Evolutionary conservation across 2,888 invertebrate species (phyloP).

Genomic region (Epinotia nisella): DNA sequence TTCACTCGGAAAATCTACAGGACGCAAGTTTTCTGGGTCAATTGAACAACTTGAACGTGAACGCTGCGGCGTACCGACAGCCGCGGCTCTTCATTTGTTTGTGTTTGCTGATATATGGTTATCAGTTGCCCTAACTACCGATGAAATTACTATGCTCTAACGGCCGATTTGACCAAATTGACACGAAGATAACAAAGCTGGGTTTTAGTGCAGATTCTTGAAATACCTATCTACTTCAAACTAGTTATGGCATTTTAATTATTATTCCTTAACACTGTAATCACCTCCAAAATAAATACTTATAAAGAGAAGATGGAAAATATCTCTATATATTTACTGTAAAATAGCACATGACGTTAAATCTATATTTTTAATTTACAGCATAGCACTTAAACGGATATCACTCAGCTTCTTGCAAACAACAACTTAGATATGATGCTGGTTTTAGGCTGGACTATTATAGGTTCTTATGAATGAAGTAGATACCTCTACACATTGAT

Average conservation of each 20-base stretch:
- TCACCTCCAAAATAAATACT: neutral
- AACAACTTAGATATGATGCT: neutral
- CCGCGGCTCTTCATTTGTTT: constrained; percentile 7
- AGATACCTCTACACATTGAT: neutral
- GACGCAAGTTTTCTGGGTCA: constrained; percentile 28
- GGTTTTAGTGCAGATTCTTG: neutral
- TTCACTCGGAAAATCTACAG: constrained; percentile 24
- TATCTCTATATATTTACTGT: too few species aligned
- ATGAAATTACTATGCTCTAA: too few species aligned
- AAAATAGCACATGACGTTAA: too few species aligned
- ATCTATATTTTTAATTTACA: neutral
- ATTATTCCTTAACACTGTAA: neutral
- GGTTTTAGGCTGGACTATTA: neutral
- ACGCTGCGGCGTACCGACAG: neutral
- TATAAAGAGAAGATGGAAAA: too few species aligned
- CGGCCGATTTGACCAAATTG: neutral
- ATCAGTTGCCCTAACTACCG: too few species aligned
- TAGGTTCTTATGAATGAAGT: neutral
- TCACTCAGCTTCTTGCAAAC: neutral
- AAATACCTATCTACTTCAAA: neutral
- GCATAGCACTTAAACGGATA: neutral
- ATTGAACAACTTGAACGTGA: constrained; percentile 29
- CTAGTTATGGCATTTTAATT: neutral
- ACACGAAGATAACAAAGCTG: neutral
- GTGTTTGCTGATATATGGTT: neutral